A percentile compares a stretch with the other conserved stretches of the same genome.
phyloP scores from a whole-genome alignment of 2,797 vertebrate genomes.

The Catharus ustulatus region DNA sequence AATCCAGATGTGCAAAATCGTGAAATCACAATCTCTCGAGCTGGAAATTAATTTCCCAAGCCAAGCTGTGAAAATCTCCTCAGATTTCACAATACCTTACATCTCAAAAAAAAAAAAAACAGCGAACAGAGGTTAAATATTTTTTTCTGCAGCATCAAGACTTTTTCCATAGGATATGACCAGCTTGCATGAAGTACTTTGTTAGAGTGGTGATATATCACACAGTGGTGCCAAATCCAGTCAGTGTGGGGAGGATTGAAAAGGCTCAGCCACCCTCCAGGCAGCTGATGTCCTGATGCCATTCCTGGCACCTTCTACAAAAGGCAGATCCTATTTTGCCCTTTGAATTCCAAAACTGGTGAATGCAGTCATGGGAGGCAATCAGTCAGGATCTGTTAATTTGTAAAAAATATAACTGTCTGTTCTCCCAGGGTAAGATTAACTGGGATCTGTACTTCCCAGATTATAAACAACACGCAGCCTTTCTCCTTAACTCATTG shows the following conservation, averaged over 20 bases:
- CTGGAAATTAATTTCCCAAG: slow-evolving; percentile 39
- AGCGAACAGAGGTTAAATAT: not conserved
- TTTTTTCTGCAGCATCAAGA: not conserved
- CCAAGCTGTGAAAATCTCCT: slow-evolving; percentile 25
- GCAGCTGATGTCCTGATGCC: not conserved
- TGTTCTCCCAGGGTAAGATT: slow-evolving; percentile 15
- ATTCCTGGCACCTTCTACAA: not conserved
- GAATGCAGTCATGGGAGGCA: not conserved
- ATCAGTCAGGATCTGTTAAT: slow-evolving; percentile 19
- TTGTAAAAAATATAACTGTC: not conserved
- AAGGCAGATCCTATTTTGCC: not conserved
- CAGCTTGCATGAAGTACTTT: not conserved
- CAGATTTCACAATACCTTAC: slow-evolving; percentile 30
- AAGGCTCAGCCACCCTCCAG: not conserved
- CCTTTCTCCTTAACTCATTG: slow-evolving; percentile 11
- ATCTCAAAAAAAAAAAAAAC: not conserved
- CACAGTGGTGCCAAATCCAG: not conserved
- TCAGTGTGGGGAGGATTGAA: not conserved
- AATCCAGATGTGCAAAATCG: slow-evolving; percentile 12
- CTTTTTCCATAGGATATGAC: not conserved
- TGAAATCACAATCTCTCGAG: not conserved
- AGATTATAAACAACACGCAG: not conserved
- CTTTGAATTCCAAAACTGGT: slow-evolving; percentile 4
- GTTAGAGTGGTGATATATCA: not conserved
- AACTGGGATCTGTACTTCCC: slow-evolving; percentile 18